phyloP scores from a whole-genome alignment of 2,888 invertebrate genomes.

The Spisula solida region DNA sequence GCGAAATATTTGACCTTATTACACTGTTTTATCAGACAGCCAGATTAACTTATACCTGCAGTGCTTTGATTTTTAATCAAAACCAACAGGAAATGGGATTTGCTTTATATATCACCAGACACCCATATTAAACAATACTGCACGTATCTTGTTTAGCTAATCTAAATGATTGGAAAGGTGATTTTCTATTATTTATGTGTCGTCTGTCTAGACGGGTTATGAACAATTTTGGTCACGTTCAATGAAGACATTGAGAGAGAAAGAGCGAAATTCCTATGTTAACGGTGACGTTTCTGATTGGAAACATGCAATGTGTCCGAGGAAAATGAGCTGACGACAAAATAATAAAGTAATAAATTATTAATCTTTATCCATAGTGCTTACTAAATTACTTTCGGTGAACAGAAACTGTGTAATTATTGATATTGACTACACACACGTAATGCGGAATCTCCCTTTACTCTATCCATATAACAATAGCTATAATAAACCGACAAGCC shows the following conservation, averaged over 20 bases:
- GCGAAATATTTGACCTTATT: not conserved
- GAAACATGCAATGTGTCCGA: not conserved
- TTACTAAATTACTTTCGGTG: not conserved
- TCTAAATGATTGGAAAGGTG: not conserved
- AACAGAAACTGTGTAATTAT: not conserved
- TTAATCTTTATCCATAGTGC: not conserved
- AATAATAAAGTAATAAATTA: not conserved
- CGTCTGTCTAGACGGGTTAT: not conserved
- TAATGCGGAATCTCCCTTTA: too few species aligned
- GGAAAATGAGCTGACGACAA: not conserved
- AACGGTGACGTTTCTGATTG: not conserved
- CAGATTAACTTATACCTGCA: not conserved
- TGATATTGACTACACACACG: not conserved
- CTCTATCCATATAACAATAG: too few species aligned
- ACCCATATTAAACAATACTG: not conserved
- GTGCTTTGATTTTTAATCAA: not conserved
- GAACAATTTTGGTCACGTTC: not conserved
- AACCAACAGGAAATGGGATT: too few species aligned
- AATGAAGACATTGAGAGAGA: not conserved
- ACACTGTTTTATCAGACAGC: not conserved
- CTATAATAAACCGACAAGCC: not conserved
- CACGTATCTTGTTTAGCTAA: not conserved
- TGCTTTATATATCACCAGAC: not conserved
- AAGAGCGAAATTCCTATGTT: not conserved
- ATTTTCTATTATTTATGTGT: conserved; percentile 11